Base-by-base conservation (phyloP, 2,113 vertebrate species). In the Crotophaga sulcirostris region DNA sequence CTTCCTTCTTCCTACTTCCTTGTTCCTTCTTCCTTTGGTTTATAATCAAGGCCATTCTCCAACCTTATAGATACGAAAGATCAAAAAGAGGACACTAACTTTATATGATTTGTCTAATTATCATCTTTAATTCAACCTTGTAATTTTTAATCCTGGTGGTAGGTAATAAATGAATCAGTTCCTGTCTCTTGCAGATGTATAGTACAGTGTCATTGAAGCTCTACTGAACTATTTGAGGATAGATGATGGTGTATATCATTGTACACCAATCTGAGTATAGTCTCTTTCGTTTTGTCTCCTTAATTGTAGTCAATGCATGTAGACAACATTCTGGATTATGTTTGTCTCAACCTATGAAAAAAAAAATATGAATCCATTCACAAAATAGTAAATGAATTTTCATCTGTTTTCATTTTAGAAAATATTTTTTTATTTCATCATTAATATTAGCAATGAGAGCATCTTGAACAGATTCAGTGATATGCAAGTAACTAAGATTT, bases 231-330 rank as follows among this genome's bases (percentile, higher is more conserved):
- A 7, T 24, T 45, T 47, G 14, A 64, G 21, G 4, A 14, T 4
- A 64, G 34, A 69, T 20, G 8, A 2, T 40, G 6, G 44, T 40
- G 9, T 29, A 52, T 2, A 7, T 2, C 4, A 49, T 3, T 6
- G 1, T 66, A 60, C 19, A 58, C 7, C 13, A 56, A 29, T 20
- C n/a, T 45, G 17, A 15, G 19, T 51, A 25, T 1, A 55, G 10
- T n/a, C 6, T 45, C 33, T 54, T 52, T 12, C 36, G 11, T 10
- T 64, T 68, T 68, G 2, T n/a, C 49, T 64, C 19, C 13, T 82
- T 47, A 56, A 16, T 25, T 47, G 11, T 25, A 60, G 1, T 7
- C 7, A 42, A 7, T 34, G 9, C 10, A 18, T 42, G 21, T 12
- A 79, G 45, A 42, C 7, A 69, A 52, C 17, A 21, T 31, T 89